phyloP scores from a whole-genome alignment of 92 coral and sea anemone species.

The Epizoanthus fatuus region DNA sequence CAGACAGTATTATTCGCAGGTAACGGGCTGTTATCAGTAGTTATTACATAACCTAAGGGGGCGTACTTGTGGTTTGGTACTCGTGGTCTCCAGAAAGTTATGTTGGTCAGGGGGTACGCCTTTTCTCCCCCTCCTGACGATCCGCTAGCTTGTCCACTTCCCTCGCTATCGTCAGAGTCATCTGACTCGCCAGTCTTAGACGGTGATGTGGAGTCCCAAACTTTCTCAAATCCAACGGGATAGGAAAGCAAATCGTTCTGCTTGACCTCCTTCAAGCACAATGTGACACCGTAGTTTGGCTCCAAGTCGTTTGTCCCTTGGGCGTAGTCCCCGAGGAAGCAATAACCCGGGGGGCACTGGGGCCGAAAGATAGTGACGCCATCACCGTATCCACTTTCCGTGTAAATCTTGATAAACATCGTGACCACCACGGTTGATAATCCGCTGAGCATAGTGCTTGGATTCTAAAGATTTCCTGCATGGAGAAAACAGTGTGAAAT shows the following conservation, averaged over 20 bases:
- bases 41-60: conserved; percentile 71
- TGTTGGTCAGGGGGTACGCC: background rate
- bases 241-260: conserved; percentile 43
- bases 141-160: conserved; percentile 46
- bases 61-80: conserved; percentile 72
- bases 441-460: conserved; percentile 58
- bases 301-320: conserved; percentile 66
- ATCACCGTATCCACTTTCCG: conserved; percentile 58
- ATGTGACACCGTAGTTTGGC: conserved; percentile 80
- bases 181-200: conserved; percentile 42
- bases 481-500: background rate
- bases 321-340: conserved; percentile 88
- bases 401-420: conserved; percentile 68
- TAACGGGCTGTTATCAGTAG: conserved; percentile 69
- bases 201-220: conserved; percentile 70
- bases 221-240: conserved; percentile 69
- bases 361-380: conserved; percentile 85
- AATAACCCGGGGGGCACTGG: conserved; percentile 87
- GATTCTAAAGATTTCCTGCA: background rate
- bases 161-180: conserved; percentile 53
- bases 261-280: conserved; percentile 60
- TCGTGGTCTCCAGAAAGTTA: conserved; percentile 82
- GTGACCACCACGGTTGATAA: conserved; percentile 65
- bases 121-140: conserved; percentile 55
- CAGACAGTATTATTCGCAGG: conserved; percentile 64